Evolutionary conservation across 1,140 invertebrate species (phyloP), one percentile per base, ranked within the genome.

Genomic region (Drosophila parabipectinata): DNA sequence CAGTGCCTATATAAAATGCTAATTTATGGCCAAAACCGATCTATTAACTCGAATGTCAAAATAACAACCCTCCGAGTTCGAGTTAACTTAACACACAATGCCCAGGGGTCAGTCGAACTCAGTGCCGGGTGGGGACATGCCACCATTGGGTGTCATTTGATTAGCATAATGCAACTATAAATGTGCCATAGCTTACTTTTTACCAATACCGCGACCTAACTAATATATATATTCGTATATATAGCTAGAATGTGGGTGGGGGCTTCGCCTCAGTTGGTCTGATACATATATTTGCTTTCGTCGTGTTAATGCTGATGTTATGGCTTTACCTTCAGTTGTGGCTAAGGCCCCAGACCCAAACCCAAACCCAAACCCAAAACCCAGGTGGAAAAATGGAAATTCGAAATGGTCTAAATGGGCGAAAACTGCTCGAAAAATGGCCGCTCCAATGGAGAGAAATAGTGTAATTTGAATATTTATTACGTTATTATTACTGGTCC

Each of bases 161-260:
- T 87, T 87, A 87, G 82, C 82, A 87, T 87, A 87, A 87, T 87
- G 82, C 82, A 87, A 87, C 83, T 87, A 87, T 87, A 88, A 88
- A 88, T 68, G 82, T 87, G 83, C 53, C 62, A 82, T 78, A 77
- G 82, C 83, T 88, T 72, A 82, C 72, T 74, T 76, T 69, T 76
- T 77, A 76, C 73, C 73, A 76, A 76, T 77, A 77, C 56, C 50
- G 37, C 48, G 59, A 52, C 58, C 62, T 66, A 14, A 41, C 39
- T 6, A 41, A 5, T 41, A n/a, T 14, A 14, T 14, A 41, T 21
- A 21, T 21, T n/a, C n/a, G 6, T 41, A 14, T 18, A 3, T 6
- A 41, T 41, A 5, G 14, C 3, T 2, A 1, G 39, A 8, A 3
- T 3, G 32, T 34, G 32, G 34, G 47, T 28, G 34, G 41, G 12